These are phyloP conservation scores for Petroica traversi DNA, from an alignment of 2,113 vertebrate species.

Conservation along the genomic window DNA sequence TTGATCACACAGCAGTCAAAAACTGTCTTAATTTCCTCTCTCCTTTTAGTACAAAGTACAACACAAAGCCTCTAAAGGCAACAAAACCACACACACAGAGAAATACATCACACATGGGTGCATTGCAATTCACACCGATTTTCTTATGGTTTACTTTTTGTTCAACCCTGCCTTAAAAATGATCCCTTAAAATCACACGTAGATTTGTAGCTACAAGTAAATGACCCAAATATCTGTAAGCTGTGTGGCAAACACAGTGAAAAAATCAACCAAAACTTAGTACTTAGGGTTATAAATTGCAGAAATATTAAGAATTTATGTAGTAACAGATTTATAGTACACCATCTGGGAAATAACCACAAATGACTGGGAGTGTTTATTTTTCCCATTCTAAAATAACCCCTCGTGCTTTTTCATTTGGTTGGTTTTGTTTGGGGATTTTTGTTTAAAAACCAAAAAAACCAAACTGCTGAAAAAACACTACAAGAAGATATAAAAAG, in stretches of 20 bases:
- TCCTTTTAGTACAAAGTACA: background rate
- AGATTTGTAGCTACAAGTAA: slow-evolving; percentile 39
- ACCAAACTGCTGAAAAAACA: background rate
- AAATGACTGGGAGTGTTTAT: background rate
- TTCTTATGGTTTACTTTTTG: background rate
- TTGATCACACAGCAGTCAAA: background rate
- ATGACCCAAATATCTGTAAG: slow-evolving; percentile 12
- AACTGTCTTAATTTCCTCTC: background rate
- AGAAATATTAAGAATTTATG: slow-evolving; percentile 60
- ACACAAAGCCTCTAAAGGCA: background rate
- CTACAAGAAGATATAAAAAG: background rate
- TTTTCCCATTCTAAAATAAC: background rate
- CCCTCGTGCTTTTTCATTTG: background rate
- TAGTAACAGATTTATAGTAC: slow-evolving; percentile 45
- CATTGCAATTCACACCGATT: background rate
- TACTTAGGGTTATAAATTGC: slow-evolving; percentile 47
- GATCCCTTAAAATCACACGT: background rate
- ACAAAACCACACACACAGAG: background rate
- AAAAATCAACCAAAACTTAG: slow-evolving; percentile 47
- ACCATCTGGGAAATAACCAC: slow-evolving; percentile 34
- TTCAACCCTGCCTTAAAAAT: slow-evolving; percentile 13
- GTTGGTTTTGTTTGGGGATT: background rate
- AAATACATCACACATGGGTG: slow-evolving; percentile 5
- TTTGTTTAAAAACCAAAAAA: background rate
- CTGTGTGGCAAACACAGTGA: background rate